A percentile compares a stretch with the other conserved stretches of the same genome.
Conservation (phyloP, 2,797 vertebrate genomes). For the Psittacula echo region DNA sequence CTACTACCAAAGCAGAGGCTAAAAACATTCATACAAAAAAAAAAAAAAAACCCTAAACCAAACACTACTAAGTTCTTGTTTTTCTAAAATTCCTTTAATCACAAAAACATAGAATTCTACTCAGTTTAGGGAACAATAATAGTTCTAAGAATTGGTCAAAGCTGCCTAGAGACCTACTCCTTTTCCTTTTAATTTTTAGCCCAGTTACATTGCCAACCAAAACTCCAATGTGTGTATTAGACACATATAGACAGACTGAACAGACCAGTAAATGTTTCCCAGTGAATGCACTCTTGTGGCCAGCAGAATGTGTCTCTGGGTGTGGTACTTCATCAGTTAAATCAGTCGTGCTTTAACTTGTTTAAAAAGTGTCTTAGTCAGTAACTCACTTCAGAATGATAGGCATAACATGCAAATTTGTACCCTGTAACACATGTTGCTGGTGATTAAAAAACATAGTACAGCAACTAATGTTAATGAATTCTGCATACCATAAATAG, state of each 20-base stretch:
- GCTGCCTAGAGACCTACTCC: neutral
- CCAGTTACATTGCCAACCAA: conserved; percentile 11
- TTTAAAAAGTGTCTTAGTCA: neutral
- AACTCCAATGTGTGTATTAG: conserved; percentile 4
- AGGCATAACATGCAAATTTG: conserved; percentile 44
- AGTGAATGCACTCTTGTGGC: neutral
- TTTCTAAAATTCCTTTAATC: neutral
- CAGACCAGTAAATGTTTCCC: neutral
- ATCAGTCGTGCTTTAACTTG: neutral
- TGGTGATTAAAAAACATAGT: conserved; percentile 67
- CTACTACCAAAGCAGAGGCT: neutral
- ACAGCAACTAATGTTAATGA: conserved; percentile 60
- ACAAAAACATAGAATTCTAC: neutral
- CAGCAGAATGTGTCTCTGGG: neutral
- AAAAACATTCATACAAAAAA: neutral
- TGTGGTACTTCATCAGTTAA: neutral
- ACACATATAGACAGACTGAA: conserved; percentile 47
- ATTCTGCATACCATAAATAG: conserved; percentile 62
- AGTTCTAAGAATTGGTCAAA: neutral
- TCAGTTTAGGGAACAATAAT: neutral
- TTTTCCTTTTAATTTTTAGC: conserved; percentile 10
- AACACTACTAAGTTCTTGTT: neutral
- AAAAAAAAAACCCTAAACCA: neutral
- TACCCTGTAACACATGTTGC: conserved; percentile 44
- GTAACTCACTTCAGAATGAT: conserved; percentile 23